Conservation (phyloP, 2,797 vertebrate genomes). For the Lates japonicus region DNA sequence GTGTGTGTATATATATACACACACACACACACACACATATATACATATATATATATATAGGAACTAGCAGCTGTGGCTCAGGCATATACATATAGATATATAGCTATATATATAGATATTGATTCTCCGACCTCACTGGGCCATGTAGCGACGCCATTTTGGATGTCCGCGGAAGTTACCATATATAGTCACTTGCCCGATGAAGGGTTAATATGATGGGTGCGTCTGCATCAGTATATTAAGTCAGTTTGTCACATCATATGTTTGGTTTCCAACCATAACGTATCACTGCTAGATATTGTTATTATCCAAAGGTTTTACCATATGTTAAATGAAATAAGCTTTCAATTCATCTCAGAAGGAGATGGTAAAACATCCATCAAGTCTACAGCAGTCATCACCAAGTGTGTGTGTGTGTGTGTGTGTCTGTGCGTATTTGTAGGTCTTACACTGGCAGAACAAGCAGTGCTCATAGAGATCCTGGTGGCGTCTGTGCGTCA, state of each 20-base stretch:
- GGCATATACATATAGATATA: no score
- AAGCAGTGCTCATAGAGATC: constrained; percentile 88
- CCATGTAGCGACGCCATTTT: no score
- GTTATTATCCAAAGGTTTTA: not conserved
- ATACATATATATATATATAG: no score
- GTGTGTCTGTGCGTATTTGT: constrained; percentile 1
- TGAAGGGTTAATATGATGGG: not conserved
- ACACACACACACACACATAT: no score
- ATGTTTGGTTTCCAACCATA: not conserved
- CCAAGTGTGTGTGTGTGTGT: not conserved
- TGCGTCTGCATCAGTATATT: not conserved
- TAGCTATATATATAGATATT: no score
- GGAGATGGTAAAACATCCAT: not conserved
- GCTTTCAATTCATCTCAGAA: no score
- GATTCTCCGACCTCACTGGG: no score
- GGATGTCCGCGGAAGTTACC: no score
- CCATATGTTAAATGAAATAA: not conserved
- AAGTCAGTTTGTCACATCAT: not conserved
- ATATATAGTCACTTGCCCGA: no score
- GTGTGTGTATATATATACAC: no score
- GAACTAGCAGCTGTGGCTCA: no score
- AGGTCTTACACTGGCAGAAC: constrained; percentile 85
- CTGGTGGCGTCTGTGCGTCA: constrained; percentile 90
- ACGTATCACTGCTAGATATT: not conserved
- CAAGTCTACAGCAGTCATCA: not conserved